Conservation (phyloP, 1,140 invertebrate genomes). For the Heliconius himera region DNA sequence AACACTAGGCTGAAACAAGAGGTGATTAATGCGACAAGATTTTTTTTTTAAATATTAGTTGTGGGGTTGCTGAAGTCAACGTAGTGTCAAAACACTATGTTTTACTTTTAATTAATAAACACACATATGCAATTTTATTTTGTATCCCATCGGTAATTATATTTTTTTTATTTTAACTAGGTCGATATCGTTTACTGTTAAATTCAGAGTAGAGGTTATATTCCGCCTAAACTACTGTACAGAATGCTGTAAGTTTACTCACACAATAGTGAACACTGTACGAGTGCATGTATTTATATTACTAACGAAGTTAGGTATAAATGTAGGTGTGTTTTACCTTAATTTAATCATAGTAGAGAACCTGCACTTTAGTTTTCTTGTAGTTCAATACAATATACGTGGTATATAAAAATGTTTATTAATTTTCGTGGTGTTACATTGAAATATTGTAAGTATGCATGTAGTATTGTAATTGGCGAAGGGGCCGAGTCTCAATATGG, state of each 20-base stretch:
- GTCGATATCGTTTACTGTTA: no score
- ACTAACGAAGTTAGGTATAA: neutral
- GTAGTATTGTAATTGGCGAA: no score
- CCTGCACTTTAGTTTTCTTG: neutral
- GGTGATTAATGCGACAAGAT: no score
- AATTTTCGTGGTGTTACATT: neutral
- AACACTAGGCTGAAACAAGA: no score
- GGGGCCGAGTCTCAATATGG: no score
- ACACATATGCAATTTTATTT: no score
- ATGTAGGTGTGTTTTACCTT: neutral
- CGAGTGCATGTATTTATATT: neutral
- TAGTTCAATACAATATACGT: neutral
- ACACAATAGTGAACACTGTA: neutral
- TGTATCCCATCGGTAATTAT: no score
- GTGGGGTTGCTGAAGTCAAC: no score
- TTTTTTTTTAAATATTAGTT: no score
- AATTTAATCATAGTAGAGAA: conserved; percentile 8
- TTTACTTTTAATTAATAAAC: no score
- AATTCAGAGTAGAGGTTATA: neutral
- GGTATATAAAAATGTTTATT: neutral
- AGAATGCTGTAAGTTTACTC: neutral
- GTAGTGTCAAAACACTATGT: no score
- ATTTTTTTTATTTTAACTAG: no score
- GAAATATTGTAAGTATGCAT: neutral
- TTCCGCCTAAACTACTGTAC: neutral